phyloP scores from a whole-genome alignment of 2,888 invertebrate species.

The Galerucella calmariensis region DNA sequence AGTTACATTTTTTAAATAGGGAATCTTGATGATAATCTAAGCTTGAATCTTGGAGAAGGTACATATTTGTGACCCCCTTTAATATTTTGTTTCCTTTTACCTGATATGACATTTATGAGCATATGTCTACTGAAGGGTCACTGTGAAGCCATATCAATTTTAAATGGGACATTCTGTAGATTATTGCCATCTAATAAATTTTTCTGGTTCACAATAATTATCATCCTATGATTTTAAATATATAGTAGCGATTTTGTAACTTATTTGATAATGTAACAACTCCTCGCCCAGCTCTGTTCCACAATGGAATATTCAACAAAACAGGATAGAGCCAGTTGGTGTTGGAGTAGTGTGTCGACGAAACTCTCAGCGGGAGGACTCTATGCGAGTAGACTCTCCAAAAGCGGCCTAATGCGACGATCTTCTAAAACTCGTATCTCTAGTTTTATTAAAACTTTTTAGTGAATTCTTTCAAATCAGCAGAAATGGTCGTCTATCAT shows the following conservation, averaged over 20 bases:
- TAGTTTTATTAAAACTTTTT: slow-evolving; percentile 1
- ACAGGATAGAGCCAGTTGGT: slow-evolving; percentile 15
- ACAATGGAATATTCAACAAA: slow-evolving; percentile 15
- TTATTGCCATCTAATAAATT: neutral
- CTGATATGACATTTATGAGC: no score
- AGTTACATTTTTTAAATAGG: no score
- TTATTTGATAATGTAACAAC: neutral
- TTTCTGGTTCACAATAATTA: neutral
- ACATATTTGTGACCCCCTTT: no score
- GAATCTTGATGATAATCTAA: no score
- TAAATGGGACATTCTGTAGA: no score
- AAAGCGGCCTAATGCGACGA: slow-evolving; percentile 18
- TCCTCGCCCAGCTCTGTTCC: slow-evolving; percentile 3
- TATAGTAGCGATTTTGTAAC: neutral
- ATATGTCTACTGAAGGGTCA: no score
- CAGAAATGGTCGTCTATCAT: slow-evolving; percentile 17
- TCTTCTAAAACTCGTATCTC: neutral
- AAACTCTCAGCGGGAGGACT: slow-evolving; percentile 3
- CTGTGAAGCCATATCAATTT: no score
- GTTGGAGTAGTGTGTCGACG: slow-evolving; percentile 16
- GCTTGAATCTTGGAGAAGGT: no score
- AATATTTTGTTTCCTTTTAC: no score
- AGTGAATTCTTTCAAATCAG: slow-evolving; percentile 12
- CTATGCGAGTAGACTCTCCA: neutral
- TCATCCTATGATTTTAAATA: no score